Conservation (phyloP, 2,113 vertebrate genomes). For the Coracopsis vasa region DNA sequence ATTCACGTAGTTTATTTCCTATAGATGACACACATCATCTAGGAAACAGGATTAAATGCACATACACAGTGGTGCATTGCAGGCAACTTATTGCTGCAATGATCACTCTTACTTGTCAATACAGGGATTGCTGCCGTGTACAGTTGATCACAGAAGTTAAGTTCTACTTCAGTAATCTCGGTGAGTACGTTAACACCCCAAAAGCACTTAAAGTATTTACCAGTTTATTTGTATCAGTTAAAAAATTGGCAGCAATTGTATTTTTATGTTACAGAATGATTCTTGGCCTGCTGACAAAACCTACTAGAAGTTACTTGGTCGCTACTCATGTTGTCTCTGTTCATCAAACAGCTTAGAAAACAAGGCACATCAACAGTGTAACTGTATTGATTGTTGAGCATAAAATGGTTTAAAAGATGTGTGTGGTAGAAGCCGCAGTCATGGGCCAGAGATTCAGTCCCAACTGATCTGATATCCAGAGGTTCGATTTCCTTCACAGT, state of each 20-base stretch:
- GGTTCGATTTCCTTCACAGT: background rate
- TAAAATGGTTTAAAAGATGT: background rate
- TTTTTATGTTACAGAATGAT: constrained; percentile 1
- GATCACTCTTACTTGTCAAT: constrained; percentile 35
- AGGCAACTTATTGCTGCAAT: constrained; percentile 34
- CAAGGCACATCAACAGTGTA: background rate
- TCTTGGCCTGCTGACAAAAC: background rate
- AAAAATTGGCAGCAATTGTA: background rate
- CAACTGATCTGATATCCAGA: background rate
- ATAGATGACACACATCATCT: background rate
- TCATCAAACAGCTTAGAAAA: background rate
- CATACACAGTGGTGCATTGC: constrained; percentile 28
- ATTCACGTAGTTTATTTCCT: constrained; percentile 26
- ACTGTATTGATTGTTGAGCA: background rate
- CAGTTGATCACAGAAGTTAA: constrained; percentile 14
- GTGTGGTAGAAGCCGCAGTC: background rate
- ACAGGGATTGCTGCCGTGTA: background rate
- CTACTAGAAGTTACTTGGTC: background rate
- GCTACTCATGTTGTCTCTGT: background rate
- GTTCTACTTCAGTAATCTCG: constrained; percentile 15
- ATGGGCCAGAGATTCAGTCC: background rate
- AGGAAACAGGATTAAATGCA: background rate
- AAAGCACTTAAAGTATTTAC: constrained; percentile 7
- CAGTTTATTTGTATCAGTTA: constrained; percentile 57
- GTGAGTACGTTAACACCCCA: background rate